Percentiles rank a stretch among this genome's conserved stretches.
Conservation (phyloP, 2,888 invertebrate species). For the Trypoxylon attenuatum region DNA sequence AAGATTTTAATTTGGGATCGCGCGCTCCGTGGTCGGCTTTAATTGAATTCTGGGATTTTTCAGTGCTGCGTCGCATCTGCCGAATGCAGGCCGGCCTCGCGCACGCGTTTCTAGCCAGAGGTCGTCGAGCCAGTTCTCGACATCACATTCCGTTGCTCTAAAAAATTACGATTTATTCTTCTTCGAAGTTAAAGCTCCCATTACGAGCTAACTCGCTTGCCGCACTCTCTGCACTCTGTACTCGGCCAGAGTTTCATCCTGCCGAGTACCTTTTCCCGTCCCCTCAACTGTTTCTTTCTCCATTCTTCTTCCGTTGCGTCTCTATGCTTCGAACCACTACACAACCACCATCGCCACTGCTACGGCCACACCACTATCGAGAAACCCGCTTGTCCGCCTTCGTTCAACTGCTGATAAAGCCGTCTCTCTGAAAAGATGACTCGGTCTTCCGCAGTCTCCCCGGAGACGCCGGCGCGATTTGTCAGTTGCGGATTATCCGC, state of each 20-base stretch:
- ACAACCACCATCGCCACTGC: not conserved
- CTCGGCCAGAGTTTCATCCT: not conserved
- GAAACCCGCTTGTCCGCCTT: constrained; percentile 6
- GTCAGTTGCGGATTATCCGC: constrained; percentile 45
- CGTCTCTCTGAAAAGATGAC: not conserved
- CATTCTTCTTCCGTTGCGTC: not conserved
- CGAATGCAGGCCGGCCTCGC: not conserved
- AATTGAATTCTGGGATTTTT: constrained; percentile 53
- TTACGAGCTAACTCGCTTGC: constrained; percentile 27
- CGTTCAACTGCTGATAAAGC: constrained; percentile 20
- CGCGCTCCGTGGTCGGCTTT: constrained; percentile 33
- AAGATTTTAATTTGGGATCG: constrained; percentile 32
- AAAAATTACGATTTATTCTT: constrained; percentile 63
- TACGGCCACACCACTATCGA: not conserved
- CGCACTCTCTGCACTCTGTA: constrained; percentile 29
- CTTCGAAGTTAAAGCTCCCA: constrained; percentile 54
- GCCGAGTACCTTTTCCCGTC: constrained; percentile 20
- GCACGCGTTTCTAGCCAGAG: constrained; percentile 20
- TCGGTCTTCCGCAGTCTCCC: not conserved
- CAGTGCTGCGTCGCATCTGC: not conserved
- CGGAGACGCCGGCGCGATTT: constrained; percentile 37
- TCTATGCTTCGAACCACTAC: not conserved
- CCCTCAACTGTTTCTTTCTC: constrained; percentile 10
- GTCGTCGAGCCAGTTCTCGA: constrained; percentile 15
- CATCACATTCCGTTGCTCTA: constrained; percentile 39